Conservation (phyloP, 2,888 invertebrate genomes). For the Chloroclysta siterata region DNA sequence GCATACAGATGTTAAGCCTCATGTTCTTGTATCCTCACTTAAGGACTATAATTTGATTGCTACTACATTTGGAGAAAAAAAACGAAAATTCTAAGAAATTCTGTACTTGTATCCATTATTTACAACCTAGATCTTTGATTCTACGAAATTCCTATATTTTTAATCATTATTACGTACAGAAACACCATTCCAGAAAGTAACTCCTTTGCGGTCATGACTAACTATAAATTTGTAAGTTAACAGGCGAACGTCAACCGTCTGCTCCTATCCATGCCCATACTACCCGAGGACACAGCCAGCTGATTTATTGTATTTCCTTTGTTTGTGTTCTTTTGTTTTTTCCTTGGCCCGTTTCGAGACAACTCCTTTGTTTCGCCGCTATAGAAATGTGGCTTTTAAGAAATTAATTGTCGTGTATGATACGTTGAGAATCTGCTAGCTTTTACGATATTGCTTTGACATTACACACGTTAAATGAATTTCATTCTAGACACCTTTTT, state of each 20-base stretch:
- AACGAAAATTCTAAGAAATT: too few relatives aligned
- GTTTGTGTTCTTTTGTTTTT: conserved; percentile 55
- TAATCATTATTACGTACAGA: too few relatives aligned
- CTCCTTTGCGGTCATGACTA: conserved; percentile 67
- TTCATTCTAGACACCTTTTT: not conserved
- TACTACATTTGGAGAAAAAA: too few relatives aligned
- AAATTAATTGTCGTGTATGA: conserved; percentile 49
- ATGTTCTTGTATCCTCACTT: too few relatives aligned
- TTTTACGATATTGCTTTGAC: conserved; percentile 28
- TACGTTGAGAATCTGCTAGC: conserved; percentile 38
- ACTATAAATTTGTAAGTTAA: conserved; percentile 76
- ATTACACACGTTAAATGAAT: conserved; percentile 12
- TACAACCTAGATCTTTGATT: too few relatives aligned
- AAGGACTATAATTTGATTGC: too few relatives aligned
- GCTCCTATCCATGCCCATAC: conserved; percentile 48
- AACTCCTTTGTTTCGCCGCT: conserved; percentile 55
- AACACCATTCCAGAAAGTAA: conserved; percentile 34
- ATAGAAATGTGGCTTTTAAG: conserved; percentile 42
- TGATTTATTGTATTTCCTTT: conserved; percentile 66
- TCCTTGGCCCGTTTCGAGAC: conserved; percentile 49
- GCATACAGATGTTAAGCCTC: too few relatives aligned
- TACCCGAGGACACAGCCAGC: conserved; percentile 54
- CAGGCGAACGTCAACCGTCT: conserved; percentile 64
- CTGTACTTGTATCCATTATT: too few relatives aligned
- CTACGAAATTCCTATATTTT: too few relatives aligned